Evolutionary conservation across 2,113 vertebrate species (phyloP).

Genomic region (Tragelaphus strepsiceros): DNA sequence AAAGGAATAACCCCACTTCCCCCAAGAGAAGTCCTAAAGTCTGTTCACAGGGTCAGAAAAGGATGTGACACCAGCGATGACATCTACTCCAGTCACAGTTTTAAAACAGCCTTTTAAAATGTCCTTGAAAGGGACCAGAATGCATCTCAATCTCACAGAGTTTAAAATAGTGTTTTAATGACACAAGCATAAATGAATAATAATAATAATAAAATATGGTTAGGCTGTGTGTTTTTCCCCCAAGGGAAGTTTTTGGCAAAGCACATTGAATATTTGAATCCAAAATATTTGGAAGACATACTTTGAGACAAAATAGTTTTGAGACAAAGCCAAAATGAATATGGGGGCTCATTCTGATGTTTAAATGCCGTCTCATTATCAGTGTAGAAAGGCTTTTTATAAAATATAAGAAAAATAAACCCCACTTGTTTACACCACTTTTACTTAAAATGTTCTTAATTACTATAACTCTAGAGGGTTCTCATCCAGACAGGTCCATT

Average conservation of each 20-base stretch:
- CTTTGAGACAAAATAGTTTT: background rate
- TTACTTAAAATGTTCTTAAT: background rate
- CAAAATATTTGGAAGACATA: constrained; percentile 33
- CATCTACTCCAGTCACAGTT: background rate
- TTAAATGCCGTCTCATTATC: background rate
- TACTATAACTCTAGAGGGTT: background rate
- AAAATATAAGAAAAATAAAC: background rate
- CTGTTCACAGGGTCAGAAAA: background rate
- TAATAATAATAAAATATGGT: background rate
- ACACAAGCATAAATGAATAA: background rate
- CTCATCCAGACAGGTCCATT: background rate
- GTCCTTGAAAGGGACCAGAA: constrained; percentile 14
- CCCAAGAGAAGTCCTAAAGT: background rate
- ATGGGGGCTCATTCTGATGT: background rate
- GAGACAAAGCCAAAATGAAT: constrained; percentile 2
- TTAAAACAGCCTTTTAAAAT: background rate
- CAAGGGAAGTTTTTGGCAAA: constrained; percentile 31
- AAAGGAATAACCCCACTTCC: background rate
- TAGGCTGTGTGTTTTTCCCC: background rate
- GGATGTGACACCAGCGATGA: background rate
- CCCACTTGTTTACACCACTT: background rate
- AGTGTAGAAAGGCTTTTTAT: background rate
- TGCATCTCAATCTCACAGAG: background rate
- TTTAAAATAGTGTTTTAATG: background rate
- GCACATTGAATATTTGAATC: background rate